A percentile compares a stretch with the other conserved stretches of the same genome.
Conservation (phyloP, 1,140 invertebrate species). For the Cyrtorhinus lividipennis region DNA sequence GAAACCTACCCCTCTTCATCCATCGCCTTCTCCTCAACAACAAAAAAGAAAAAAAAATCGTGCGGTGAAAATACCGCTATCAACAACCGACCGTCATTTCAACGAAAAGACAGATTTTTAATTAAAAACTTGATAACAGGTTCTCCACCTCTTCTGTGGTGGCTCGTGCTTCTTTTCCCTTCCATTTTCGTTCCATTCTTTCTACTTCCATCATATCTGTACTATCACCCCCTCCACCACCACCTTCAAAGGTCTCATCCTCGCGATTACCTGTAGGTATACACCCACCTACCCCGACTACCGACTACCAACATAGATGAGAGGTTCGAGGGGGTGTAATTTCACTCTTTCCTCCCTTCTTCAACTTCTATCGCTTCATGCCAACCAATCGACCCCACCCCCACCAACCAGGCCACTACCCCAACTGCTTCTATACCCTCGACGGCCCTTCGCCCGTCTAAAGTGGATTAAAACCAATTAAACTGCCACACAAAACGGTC, state of each 20-base stretch:
- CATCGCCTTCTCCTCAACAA: not conserved
- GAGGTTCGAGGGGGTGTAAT: no score
- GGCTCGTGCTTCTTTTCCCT: not conserved
- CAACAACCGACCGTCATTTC: slow-evolving; percentile 18
- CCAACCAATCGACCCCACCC: no score
- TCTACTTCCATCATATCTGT: slow-evolving; percentile 11
- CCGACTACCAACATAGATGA: no score
- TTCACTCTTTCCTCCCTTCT: slow-evolving; percentile 2
- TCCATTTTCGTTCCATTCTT: no score
- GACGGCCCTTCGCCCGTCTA: slow-evolving; percentile 5
- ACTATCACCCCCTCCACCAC: not conserved
- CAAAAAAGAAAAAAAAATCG: not conserved
- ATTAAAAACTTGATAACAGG: slow-evolving; percentile 21
- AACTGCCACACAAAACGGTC: slow-evolving; percentile 11
- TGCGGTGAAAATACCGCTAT: slow-evolving; percentile 15
- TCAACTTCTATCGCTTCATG: no score
- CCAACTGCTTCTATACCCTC: slow-evolving; percentile 12
- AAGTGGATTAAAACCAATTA: slow-evolving; percentile 22
- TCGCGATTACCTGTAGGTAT: no score
- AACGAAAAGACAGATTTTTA: slow-evolving; percentile 21
- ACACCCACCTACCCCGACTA: no score
- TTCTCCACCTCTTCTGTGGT: not conserved
- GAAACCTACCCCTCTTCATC: not conserved
- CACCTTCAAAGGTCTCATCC: not conserved
- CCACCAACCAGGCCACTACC: no score